These are phyloP conservation scores for Andrena bicolor DNA, from an alignment of 2,888 invertebrate species.

Conservation along the genomic window DNA sequence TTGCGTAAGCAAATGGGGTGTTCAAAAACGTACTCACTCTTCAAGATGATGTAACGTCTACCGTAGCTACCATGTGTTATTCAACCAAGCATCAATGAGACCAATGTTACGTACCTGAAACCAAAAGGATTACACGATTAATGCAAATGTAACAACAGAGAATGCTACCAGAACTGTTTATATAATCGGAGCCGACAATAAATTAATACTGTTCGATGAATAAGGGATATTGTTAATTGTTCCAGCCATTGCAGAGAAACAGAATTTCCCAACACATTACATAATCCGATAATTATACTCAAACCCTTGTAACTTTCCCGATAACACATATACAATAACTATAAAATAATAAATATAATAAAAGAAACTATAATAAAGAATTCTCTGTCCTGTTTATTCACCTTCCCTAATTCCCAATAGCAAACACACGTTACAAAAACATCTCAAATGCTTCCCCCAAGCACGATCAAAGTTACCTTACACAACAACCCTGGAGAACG, in stretches of 20 bases:
- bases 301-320: neutral
- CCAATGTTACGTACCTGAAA: conserved; percentile 54
- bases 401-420: too few species aligned
- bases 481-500: too few species aligned
- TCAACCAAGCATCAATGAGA: neutral
- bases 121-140: conserved; percentile 20
- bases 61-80: neutral
- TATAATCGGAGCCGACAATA: neutral
- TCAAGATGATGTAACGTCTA: neutral
- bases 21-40: conserved; percentile 10
- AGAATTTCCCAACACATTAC: conserved; percentile 15
- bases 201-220: conserved; percentile 1
- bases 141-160: neutral
- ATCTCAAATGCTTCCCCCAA: too few species aligned
- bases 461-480: too few species aligned
- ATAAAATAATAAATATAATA: neutral
- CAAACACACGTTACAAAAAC: too few species aligned
- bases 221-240: neutral
- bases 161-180: conserved; percentile 2
- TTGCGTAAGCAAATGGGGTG: neutral
- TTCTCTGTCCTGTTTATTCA: too few species aligned
- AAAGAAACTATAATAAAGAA: too few species aligned
- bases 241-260: neutral
- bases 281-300: neutral
- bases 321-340: neutral